Conservation (phyloP, 2,888 invertebrate species). For the Temnothorax rugatulus region DNA sequence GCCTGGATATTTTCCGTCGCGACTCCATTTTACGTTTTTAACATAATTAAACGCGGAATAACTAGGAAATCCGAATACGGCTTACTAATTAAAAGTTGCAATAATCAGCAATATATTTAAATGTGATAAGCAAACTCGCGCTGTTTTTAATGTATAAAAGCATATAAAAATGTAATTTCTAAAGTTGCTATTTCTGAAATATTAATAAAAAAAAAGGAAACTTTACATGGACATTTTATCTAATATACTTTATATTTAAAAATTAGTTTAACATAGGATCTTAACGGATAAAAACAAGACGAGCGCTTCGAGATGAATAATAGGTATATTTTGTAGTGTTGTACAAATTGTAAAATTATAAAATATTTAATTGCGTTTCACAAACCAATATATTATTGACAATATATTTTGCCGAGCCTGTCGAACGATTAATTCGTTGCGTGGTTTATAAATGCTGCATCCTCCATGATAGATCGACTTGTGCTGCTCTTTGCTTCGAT, state of each 20-base stretch:
- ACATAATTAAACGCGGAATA: conserved; percentile 35
- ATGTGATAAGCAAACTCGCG: neutral
- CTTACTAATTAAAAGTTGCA: conserved; percentile 11
- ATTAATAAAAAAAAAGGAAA: no score
- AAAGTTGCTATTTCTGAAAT: neutral
- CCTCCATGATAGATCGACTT: conserved; percentile 44
- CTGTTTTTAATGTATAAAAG: neutral
- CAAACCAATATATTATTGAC: neutral
- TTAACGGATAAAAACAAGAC: neutral
- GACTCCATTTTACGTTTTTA: conserved; percentile 14
- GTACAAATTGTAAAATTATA: neutral
- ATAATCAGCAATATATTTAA: conserved; percentile 7
- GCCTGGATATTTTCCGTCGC: neutral
- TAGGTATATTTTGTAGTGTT: neutral
- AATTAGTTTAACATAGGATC: no score
- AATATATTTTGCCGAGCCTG: neutral
- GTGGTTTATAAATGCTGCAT: conserved; percentile 20
- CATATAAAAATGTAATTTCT: neutral
- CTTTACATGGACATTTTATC: no score
- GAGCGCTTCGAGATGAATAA: neutral
- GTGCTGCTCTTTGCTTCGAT: conserved; percentile 26
- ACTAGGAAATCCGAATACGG: neutral
- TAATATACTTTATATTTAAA: no score
- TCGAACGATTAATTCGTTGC: conserved; percentile 38
- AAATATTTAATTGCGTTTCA: conserved; percentile 25